phyloP scores from a whole-genome alignment of 1,140 invertebrate genomes.

The Pissodes strobi region DNA sequence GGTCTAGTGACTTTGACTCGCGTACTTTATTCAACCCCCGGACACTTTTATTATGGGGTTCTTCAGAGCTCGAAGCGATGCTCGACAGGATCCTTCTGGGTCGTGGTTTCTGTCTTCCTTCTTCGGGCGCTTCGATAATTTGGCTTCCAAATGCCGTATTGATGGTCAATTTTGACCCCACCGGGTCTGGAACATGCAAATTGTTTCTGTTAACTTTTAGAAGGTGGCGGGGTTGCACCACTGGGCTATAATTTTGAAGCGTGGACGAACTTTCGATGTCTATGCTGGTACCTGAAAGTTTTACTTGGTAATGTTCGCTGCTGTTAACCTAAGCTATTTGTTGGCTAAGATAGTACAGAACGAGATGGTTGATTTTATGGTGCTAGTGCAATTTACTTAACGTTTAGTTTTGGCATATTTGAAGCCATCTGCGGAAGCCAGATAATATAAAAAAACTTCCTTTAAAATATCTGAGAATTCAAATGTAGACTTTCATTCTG shows the following conservation, averaged over 20 bases:
- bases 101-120: slow-evolving; percentile 51
- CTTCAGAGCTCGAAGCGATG: slow-evolving; percentile 61
- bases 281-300: slow-evolving; percentile 50
- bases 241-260: slow-evolving; percentile 50
- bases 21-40: slow-evolving; percentile 53
- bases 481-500: too few relatives aligned
- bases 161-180: slow-evolving; percentile 58
- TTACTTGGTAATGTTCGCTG: slow-evolving; percentile 26
- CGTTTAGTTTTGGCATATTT: too few relatives aligned
- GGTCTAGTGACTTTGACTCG: slow-evolving; percentile 61
- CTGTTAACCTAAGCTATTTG: too few relatives aligned
- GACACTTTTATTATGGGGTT: slow-evolving; percentile 57
- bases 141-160: slow-evolving; percentile 57
- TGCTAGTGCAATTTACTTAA: too few relatives aligned
- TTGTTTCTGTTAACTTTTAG: slow-evolving; percentile 45
- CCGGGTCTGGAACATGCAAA: slow-evolving; percentile 49
- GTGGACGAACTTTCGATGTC: slow-evolving; percentile 54
- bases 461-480: too few relatives aligned
- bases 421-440: too few relatives aligned
- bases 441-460: too few relatives aligned
- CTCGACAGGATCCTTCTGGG: slow-evolving; percentile 58
- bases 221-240: slow-evolving; percentile 38
- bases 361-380: too few relatives aligned
- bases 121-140: slow-evolving; percentile 53
- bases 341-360: too few relatives aligned